These are phyloP conservation scores for Darevskia mixta DNA, from an alignment of 2,797 vertebrate species.

Conservation along the genomic window DNA sequence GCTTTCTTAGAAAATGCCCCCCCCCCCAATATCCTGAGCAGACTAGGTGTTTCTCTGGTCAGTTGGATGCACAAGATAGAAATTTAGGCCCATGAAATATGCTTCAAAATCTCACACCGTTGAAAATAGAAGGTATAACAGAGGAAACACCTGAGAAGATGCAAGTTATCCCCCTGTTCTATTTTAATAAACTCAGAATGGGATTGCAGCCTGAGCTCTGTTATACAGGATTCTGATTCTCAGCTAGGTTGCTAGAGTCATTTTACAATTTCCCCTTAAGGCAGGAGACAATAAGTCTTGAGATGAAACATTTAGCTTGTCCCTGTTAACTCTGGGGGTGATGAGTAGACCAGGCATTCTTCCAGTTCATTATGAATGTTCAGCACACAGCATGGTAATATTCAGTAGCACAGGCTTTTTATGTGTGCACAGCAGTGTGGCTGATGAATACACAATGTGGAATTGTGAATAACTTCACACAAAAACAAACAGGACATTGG, in stretches of 20 bases:
- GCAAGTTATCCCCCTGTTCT: background rate
- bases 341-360: background rate
- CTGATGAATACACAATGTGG: background rate
- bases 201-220: background rate
- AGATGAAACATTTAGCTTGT: background rate
- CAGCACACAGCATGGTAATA: background rate
- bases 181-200: background rate
- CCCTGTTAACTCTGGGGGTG: background rate
- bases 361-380: constrained; percentile 9
- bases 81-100: background rate
- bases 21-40: background rate
- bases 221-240: background rate
- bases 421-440: background rate
- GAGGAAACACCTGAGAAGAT: too few relatives aligned
- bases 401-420: background rate
- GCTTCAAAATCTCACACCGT: background rate
- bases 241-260: background rate
- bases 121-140: background rate
- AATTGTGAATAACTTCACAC: background rate
- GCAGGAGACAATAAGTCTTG: background rate
- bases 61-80: background rate
- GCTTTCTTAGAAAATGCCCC: background rate
- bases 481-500: background rate
- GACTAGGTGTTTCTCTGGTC: background rate
- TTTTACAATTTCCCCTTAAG: background rate